phyloP scores from a whole-genome alignment of 2,113 vertebrate genomes.

The Cathartes aura region DNA sequence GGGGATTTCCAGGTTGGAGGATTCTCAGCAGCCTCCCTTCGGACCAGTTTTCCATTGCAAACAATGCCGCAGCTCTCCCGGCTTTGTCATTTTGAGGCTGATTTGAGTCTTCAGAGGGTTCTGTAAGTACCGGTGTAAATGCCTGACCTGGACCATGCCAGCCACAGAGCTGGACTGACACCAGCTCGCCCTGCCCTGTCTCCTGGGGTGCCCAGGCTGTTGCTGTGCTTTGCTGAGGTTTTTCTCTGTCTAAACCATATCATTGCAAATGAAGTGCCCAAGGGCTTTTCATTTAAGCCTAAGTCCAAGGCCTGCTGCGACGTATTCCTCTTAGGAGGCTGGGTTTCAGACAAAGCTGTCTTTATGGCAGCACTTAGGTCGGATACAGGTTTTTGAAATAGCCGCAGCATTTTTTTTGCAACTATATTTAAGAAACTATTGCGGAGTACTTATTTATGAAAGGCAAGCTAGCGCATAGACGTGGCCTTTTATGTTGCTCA shows the following conservation, averaged over 20 bases:
- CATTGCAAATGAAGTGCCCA: neutral
- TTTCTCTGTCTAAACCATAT: neutral
- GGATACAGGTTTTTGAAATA: neutral
- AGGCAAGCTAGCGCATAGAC: neutral
- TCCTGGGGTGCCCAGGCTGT: neutral
- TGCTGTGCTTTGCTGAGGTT: accelerated
- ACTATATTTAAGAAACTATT: neutral
- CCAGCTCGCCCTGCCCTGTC: neutral
- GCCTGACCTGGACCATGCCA: accelerated
- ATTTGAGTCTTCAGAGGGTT: neutral
- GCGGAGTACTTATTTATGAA: neutral
- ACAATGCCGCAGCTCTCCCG: accelerated
- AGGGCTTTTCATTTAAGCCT: neutral
- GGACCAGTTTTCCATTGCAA: neutral
- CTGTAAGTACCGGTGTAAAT: neutral
- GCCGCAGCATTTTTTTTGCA: neutral
- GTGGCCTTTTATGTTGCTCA: neutral
- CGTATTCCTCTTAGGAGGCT: neutral
- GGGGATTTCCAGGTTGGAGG: neutral
- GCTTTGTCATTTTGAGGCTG: neutral
- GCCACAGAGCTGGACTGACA: neutral
- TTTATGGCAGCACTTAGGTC: neutral
- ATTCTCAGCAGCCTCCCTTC: neutral
- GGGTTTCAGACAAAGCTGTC: neutral
- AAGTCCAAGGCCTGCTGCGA: neutral